Base-by-base conservation (phyloP, 1,140 invertebrate species). In the Amyelois transitella region DNA sequence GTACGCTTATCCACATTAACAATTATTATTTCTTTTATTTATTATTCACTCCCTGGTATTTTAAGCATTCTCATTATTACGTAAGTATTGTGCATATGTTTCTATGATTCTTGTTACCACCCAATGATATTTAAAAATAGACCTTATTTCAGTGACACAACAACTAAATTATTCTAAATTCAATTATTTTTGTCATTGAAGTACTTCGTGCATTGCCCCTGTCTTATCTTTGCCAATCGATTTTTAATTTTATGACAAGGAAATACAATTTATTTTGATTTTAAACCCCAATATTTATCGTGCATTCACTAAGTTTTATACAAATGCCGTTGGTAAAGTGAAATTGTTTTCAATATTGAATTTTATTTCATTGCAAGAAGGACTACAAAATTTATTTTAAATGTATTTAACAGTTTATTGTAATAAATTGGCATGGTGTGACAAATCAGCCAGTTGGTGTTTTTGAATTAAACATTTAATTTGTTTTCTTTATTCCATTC, bases 401-500 rank as follows among this genome's bases (percentile, higher is more conserved):
- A 28, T 43, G 22, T 25, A 2, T 50, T 24, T 18, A 47, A 43
- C 17, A 47, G n/a, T 43, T 22, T 51, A 18, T 22, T 53, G 20
- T 21, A 51, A 48, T 49, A 60, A 65, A 60, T 70, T 53, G 62
- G 57, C 53, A 67, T 53, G 55, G 65, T 70, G 73, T 73, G 64
- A 72, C 77, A 70, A 84, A 84, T 76, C 43, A 64, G 43, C 63
- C 79, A 75, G 71, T 81, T 83, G 76, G 71, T 75, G 58, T 70
- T 50, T 75, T 75, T 77, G 74, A 81, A 85, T 81, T 72, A 74
- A 77, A 80, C 70, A 72, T 83, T 86, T 81, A 81, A 86, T 86
- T 86, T 76, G 78, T 83, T 83, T 81, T 66, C 67, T 75, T 79
- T 80, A 74, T 80, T 66, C 67, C 32, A 28, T 64, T 59, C 43